Evolutionary conservation across 2,797 vertebrate genomes (phyloP), one percentile per base, ranked within the genome.

Genomic region (Triplophysa yarkandensis): DNA sequence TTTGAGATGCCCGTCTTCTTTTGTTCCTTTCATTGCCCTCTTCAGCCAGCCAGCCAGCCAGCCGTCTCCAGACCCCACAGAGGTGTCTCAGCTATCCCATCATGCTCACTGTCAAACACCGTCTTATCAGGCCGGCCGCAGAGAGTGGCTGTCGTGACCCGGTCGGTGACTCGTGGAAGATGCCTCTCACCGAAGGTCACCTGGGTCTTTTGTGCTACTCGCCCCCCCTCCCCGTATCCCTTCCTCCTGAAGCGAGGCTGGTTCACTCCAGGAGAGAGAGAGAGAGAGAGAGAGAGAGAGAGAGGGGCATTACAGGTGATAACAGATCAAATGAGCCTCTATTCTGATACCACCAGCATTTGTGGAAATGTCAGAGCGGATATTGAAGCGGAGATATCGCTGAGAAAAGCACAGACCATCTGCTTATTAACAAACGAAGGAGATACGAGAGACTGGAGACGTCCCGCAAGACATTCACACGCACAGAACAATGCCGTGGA

Each of bases 291-390:
- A 27, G 23, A 57, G 54, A 57, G 52, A 25, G 48, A 2, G 54
- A 28, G 54, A 8, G 7, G 13, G 48, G 54, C 27, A 17, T 28
- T 44, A 55, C 32, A 41, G 32, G 21, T 54, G 34, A 68, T 39
- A 54, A 54, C 25, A 30, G 54, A 57, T 57, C 16, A 57, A 57
- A 57, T 57, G 54, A 39, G 23, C n/a, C 41, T 34, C 19, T 23
- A 21, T 32, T 46, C 27, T 60, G 25, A 70, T 70, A 43, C 28
- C 27, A 17, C 16, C 0, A 21, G 1, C 14, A 1, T 60, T 30
- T 60, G 54, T 46, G 54, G 54, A 70, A 70, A 70, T 70, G 68
- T 60, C 68, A 70, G 54, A 43, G 39, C 11, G 13, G 27, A 32
- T 46, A 44, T 11, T 58, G 27, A 46, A 70, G 68, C 2, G 4